Percentiles rank a stretch among this genome's conserved stretches.
phyloP scores from a whole-genome alignment of 2,113 vertebrate genomes.

The Brachyistius frenatus region DNA sequence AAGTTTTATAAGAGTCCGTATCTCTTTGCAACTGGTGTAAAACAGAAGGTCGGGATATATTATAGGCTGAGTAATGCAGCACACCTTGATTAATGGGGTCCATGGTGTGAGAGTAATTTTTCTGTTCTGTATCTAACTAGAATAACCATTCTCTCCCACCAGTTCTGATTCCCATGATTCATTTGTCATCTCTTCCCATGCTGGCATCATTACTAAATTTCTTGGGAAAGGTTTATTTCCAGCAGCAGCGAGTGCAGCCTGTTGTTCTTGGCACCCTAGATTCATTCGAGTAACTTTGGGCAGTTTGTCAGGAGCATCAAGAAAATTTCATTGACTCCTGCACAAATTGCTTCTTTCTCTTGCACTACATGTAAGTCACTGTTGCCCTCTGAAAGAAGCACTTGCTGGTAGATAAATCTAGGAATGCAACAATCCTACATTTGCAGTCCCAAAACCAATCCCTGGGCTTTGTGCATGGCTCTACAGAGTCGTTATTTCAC shows the following conservation, averaged over 20 bases:
- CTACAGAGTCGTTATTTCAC: too few species aligned
- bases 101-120: slow-evolving; percentile 7
- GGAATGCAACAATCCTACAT: background rate
- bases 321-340: slow-evolving; percentile 17
- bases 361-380: background rate
- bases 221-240: slow-evolving; percentile 18
- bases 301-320: slow-evolving; percentile 43
- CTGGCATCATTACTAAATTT: slow-evolving; percentile 38
- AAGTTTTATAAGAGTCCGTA: background rate
- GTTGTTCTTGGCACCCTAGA: slow-evolving; percentile 35
- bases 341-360: slow-evolving; percentile 1
- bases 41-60: background rate
- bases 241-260: slow-evolving; percentile 20
- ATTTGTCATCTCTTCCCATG: slow-evolving; percentile 30
- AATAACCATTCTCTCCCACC: slow-evolving; percentile 24
- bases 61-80: background rate
- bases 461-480: too few species aligned
- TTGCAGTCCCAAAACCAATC: background rate
- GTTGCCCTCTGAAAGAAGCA: background rate
- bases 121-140: slow-evolving; percentile 24
- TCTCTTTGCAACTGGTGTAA: slow-evolving; percentile 1
- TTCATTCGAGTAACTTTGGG: slow-evolving; percentile 47
- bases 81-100: slow-evolving; percentile 13
- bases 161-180: slow-evolving; percentile 17
- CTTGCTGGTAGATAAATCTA: background rate